Evolutionary conservation across 2,797 vertebrate species (phyloP), one percentile per base, ranked within the genome.

Genomic region (Anguilla anguilla): DNA sequence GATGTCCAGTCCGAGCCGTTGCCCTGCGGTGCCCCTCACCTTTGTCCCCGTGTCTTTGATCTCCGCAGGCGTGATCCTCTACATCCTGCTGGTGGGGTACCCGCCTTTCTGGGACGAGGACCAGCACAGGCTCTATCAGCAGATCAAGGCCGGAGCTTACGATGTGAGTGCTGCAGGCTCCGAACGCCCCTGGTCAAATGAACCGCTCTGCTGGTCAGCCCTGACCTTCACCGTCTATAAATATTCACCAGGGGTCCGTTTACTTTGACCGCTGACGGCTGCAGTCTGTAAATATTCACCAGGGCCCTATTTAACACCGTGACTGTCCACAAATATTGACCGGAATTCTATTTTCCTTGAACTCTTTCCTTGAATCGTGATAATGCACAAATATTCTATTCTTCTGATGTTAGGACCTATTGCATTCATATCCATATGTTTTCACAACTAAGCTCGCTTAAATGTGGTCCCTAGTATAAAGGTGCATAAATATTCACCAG

Each of bases 81-180:
- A 99, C 91, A 99, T 99, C 87, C 97, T 99, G 1, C 94, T 99
- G 92, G 98, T 99, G 92, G 98, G 98, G 83, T 99, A 99, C 72
- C 98, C 98, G 91, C 98, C 98, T 0, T 99, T 99, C 96, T 99
- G 98, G 98, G 98, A 99, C 79, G 98, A 99, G 91, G 98, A 99
- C 94, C 98, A 99, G 90, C 98, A 99, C 93, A 95, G 98, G 91
- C 98, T 99, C 74, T 99, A 99, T 89, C 98, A 99, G 93, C 98
- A 99, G 94, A 99, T 99, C 91, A 99, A 99, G 93, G 98, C 98
- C 87, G 98, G 98, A 82, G 98, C 98, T 82, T 99, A 99, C 19
- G 98, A 99, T 91, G 98, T 99, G 95, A 91, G 97, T 96, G 35
- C 49, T 39, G 72, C 13, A 39, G 72, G 72, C 35, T 10, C n/a